Conservation (phyloP, 2,113 vertebrate genomes). For the Lutjanus erythropterus region DNA sequence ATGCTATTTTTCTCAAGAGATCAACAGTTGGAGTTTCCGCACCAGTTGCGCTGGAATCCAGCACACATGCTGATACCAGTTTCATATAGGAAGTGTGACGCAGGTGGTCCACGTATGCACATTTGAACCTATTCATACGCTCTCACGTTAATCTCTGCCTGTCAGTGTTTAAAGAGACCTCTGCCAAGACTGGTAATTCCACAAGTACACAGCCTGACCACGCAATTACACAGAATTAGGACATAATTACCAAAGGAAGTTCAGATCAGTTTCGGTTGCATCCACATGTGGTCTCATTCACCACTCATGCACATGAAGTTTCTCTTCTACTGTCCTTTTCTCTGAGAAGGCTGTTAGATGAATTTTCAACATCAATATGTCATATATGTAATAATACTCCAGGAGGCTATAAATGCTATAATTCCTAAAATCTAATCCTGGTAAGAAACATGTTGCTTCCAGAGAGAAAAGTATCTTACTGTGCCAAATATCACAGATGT, state of each 20-base stretch:
- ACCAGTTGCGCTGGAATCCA: background rate
- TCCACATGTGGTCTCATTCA: background rate
- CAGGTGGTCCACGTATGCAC: background rate
- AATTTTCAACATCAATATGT: background rate
- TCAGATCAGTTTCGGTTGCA: background rate
- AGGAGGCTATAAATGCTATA: background rate
- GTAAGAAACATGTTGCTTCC: background rate
- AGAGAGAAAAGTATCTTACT: conserved; percentile 10
- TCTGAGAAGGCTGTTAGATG: background rate
- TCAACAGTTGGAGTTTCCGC: background rate
- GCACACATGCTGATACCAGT: background rate
- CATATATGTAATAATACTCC: background rate
- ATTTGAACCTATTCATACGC: background rate
- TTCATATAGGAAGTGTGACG: conserved; percentile 5
- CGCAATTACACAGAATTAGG: background rate
- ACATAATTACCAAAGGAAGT: background rate
- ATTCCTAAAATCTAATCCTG: background rate
- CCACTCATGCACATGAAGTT: background rate
- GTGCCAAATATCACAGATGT: conserved; percentile 16
- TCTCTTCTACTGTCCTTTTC: background rate
- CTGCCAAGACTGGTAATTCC: background rate
- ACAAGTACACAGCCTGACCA: background rate
- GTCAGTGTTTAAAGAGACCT: background rate
- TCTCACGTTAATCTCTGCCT: background rate
- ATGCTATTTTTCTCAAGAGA: background rate